Evolutionary conservation across 2,888 invertebrate genomes (phyloP).

Genomic region (Arge pagana): DNA sequence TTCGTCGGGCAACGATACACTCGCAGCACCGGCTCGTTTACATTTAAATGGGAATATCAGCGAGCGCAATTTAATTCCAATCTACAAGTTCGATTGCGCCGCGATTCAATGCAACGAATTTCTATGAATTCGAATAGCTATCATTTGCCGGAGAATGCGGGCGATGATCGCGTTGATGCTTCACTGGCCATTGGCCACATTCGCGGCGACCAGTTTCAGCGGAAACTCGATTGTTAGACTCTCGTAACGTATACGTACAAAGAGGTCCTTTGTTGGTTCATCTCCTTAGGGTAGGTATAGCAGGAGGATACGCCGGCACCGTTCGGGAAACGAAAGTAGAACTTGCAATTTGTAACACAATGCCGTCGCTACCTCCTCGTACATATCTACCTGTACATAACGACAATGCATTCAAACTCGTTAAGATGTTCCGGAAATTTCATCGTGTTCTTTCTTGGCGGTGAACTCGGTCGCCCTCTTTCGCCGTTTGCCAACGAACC

Average conservation of each 20-base stretch:
- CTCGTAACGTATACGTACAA: too few species aligned
- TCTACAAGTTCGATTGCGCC: slow-evolving; percentile 40
- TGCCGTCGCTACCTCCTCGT: too few species aligned
- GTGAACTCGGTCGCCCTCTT: slow-evolving; percentile 1
- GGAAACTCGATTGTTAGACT: too few species aligned
- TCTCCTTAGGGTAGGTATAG: too few species aligned
- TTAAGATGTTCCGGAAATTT: slow-evolving; percentile 8
- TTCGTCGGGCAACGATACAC: too few species aligned
- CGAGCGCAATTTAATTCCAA: slow-evolving; percentile 46
- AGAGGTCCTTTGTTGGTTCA: too few species aligned
- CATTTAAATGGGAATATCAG: slow-evolving; percentile 48
- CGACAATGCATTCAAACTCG: slow-evolving; percentile 3
- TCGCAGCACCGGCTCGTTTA: too few species aligned
- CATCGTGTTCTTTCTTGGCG: slow-evolving; percentile 3
- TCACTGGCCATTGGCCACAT: background rate
- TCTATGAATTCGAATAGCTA: slow-evolving; percentile 27
- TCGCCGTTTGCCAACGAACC: background rate
- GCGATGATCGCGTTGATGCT: background rate
- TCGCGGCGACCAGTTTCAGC: background rate
- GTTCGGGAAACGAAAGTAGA: too few species aligned
- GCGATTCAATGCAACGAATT: slow-evolving; percentile 28
- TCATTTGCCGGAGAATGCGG: slow-evolving; percentile 9
- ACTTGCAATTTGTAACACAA: slow-evolving; percentile 9
- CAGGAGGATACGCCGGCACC: too few species aligned
- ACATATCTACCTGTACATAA: too few species aligned